phyloP scores from a whole-genome alignment of 2,113 vertebrate genomes.

The Rattus norvegicus region GRCr8 NC_086038.1:26720001-26720500 shows the following conservation, averaged over 20 bases:
- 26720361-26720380: not conserved
- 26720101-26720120: not conserved
- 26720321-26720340: not conserved
- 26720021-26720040: too few relatives aligned
- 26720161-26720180: not conserved
- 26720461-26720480: not conserved
- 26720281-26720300: not conserved
- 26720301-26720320: not conserved
- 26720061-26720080: too few relatives aligned
- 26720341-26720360: not conserved
- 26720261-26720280: conserved; percentile 17
- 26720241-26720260: not conserved
- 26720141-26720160: not conserved
- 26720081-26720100: not conserved
- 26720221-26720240: conserved; percentile 47
- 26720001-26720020: too few relatives aligned
- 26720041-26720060: too few relatives aligned
- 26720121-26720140: not conserved
- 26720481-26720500: not conserved
- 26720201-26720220: conserved; percentile 21
- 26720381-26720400: not conserved
- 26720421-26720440: not conserved
- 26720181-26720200: not conserved
- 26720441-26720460: not conserved
- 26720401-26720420: not conserved